Base-by-base conservation (phyloP, 2,797 vertebrate species). In the Sebastes vulpes region DNA sequence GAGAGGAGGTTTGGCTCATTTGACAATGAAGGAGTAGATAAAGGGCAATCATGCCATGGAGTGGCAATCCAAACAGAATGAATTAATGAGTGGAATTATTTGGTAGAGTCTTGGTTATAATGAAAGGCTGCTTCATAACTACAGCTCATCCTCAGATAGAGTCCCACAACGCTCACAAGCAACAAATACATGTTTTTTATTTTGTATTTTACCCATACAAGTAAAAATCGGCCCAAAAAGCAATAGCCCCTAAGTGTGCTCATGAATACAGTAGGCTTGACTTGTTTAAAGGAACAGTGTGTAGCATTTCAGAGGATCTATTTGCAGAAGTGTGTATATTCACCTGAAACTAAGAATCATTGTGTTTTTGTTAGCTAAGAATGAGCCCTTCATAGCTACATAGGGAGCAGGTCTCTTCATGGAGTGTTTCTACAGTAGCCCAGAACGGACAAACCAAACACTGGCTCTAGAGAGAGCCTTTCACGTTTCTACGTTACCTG, bases 11-110 rank as follows among this genome's bases (percentile, higher is more conserved):
- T 77, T 50, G 65, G 58, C 71, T 82, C 53, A 53, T 79, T 61
- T 77, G 75, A 79, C 69, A 82, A 57, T 76, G 83, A 80, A 60
- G 65, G 72, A 77, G 79, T 50, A 72, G 72, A 74, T 60, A 59
- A 75, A 73, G 57, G 26, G 58, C 59, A 58, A 59, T 79, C 53
- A 58, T 57, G 63, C 50, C 21, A 32, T 21, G 3, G 31, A 58
- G 52, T 20, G 54, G 48, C 31, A 23, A 57, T 35, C 53, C 16
- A 42, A 57, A 69, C 66, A 8, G 50, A 11, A 29, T 21, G 4
- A 46, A 46, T 56, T 26, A 12, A 68, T 26, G 21, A 25, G n/a
- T 2, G 9, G 21, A 38, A 26, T 56, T 4, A 16, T 65, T 61
- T 79, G 31, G n/a, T 48, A 14, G 16, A 7, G 4, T 76, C n/a